Base-by-base conservation (phyloP, 2,113 vertebrate genomes). In the Bolborhynchus lineola region DNA sequence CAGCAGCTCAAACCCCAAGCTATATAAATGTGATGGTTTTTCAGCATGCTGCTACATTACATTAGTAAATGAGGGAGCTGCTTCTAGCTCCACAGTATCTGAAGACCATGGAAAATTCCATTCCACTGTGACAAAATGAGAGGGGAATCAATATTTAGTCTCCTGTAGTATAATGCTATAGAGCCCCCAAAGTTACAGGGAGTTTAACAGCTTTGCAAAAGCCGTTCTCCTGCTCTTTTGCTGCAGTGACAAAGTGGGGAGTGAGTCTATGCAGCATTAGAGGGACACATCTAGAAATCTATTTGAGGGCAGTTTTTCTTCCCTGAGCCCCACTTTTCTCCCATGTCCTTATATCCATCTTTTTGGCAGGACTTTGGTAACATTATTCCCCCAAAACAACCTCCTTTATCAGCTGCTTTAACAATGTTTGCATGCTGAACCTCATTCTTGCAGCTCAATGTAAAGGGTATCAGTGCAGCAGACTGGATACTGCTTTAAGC, bases 121-220 rank as follows among this genome's bases (percentile, higher is more conserved):
- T 80, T 82, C 50, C 41, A 9, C 76, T 77, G 44, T 86, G 84
- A 68, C 62, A 90, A 91, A 93, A 82, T 21, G 53, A 83, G 65
- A 82, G 44, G 42, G 70, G 88, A 95, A 98, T 97, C 92, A 91
- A 97, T 97, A 95, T 91, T 96, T 96, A 96, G 97, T 97, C 92
- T 97, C 90, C 62, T 76, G 65, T 88, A 80, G 53, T 69, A 89
- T 86, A 82, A 70, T n/a, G 41, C 33, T 25, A 2, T 1, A 62
- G 62, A 70, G 62, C 31, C 69, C 88, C 47, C 41, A 67, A 95
- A 95, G 72, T 94, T 82, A 53, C 57, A 86, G 63, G 74, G 59
- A 84, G 49, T 55, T 95, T 60, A 90, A 69, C 25, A 35, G 75
- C 57, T 81, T 60, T 93, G 71, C 86, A 78, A 63, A 80, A 92